Base-by-base conservation (phyloP, 2,888 invertebrate species). In the Oscheius sp. region DNA sequence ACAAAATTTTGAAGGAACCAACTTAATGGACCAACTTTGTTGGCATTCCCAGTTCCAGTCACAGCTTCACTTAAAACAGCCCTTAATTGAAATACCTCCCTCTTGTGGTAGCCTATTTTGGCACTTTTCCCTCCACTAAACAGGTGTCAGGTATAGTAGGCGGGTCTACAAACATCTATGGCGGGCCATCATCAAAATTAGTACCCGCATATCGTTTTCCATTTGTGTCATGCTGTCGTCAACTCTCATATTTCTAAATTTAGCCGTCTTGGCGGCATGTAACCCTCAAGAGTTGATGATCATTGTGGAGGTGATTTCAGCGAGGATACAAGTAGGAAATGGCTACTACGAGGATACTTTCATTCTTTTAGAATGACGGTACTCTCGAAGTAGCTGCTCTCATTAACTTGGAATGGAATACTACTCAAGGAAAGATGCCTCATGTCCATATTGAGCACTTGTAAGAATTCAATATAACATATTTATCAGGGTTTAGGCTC, bases 131-230 rank as follows among this genome's bases (percentile, higher is more conserved):
- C 7, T 7, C 21, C 21, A 21, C 42, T 42, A 42, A 7, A 42
- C 42, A 42, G 42, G 42, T 42, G 42, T 7, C 42, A 42, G 42
- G 42, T 42, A 42, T 42, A 42, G 47, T 48, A 63, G 63, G 29
- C 11, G 48, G 63, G 48, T 63, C 48, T 63, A 63, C 63, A 63
- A 63, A 63, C 48, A 63, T 47, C n/a, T 35, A n/a, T 60, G 60
- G 42, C 33, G 60, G 29, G 50, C 68, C 68, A 68, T 68, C 68
- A 68, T 68, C 68, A n/a, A 68, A 68, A 68, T 68, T 68, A 68
- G 68, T 68, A 68, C 33, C 53, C 29, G 68, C 53, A 51, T 35
- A 35, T 60, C 33, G 29, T 53, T 33, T 13, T 60, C 32, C 59
- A 32, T 35, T 35, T 29, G 42, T 50, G 68, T 68, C 68, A 68